These are phyloP conservation scores for Xenopus borealis DNA, from an alignment of 2,113 vertebrate genomes.

Conservation along the genomic window DNA sequence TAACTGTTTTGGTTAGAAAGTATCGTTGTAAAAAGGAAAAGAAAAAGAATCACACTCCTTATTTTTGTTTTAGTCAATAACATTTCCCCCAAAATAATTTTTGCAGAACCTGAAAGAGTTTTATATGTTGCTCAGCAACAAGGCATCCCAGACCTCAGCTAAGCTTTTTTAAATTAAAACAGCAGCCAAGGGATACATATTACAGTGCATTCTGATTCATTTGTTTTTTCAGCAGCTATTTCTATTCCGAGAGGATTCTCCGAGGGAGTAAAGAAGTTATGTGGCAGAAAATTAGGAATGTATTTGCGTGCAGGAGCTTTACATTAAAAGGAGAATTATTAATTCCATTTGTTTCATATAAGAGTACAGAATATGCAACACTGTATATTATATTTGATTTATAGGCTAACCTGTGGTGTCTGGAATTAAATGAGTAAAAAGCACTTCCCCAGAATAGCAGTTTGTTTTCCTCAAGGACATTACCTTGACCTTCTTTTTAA, in stretches of 20 bases:
- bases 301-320: not conserved
- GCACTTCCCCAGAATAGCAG: no score
- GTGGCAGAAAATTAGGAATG: not conserved
- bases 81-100: not conserved
- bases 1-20: no score
- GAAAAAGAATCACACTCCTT: not conserved
- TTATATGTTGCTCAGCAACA: constrained; percentile 8
- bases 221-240: not conserved
- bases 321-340: not conserved
- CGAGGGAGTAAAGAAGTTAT: not conserved
- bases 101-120: not conserved
- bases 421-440: no score
- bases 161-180: constrained; percentile 2
- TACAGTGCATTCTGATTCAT: not conserved
- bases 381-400: no score
- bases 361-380: no score
- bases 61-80: not conserved
- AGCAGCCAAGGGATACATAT: not conserved
- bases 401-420: no score
- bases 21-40: no score
- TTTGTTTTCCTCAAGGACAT: no score
- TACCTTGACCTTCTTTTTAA: no score
- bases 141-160: not conserved
- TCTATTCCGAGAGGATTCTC: not conserved
- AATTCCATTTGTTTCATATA: no score